Conservation (phyloP, 2,113 vertebrate genomes). For the Clupea harengus region DNA sequence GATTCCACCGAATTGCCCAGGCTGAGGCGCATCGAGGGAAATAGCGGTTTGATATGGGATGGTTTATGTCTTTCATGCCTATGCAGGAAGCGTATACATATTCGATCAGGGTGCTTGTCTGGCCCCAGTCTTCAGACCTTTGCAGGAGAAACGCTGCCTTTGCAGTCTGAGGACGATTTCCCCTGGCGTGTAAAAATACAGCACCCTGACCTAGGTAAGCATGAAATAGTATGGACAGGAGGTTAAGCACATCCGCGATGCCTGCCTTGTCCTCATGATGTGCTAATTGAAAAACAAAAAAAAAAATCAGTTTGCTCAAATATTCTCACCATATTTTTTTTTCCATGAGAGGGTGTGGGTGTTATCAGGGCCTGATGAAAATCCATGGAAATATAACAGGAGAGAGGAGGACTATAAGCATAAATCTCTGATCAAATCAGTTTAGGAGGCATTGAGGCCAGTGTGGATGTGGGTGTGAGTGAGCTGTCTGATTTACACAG, state of each 20-base stretch:
- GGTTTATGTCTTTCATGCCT: conserved; percentile 33
- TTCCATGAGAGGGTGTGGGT: conserved; percentile 17
- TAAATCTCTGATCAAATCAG: conserved; percentile 45
- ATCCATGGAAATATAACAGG: conserved; percentile 41
- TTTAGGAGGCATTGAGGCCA: conserved; percentile 34
- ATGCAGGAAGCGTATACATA: neutral
- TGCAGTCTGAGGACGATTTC: neutral
- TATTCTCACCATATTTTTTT: neutral
- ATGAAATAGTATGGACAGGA: conserved; percentile 22
- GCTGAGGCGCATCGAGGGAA: conserved; percentile 48
- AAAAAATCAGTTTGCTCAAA: neutral
- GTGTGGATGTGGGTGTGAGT: neutral
- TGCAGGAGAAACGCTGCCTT: neutral
- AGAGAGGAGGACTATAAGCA: conserved; percentile 31
- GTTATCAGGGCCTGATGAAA: conserved; percentile 30
- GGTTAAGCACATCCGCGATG: neutral
- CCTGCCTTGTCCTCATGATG: neutral
- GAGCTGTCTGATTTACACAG: neutral
- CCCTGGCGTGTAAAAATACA: neutral
- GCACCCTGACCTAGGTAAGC: neutral
- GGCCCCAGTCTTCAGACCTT: neutral
- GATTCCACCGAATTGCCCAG: conserved; percentile 43
- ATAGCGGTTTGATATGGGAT: conserved; percentile 36
- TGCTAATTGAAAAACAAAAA: neutral
- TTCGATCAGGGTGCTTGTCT: neutral